Evolutionary conservation across 1,140 invertebrate species (phyloP).

Genomic region (Calosoma granatense): DNA sequence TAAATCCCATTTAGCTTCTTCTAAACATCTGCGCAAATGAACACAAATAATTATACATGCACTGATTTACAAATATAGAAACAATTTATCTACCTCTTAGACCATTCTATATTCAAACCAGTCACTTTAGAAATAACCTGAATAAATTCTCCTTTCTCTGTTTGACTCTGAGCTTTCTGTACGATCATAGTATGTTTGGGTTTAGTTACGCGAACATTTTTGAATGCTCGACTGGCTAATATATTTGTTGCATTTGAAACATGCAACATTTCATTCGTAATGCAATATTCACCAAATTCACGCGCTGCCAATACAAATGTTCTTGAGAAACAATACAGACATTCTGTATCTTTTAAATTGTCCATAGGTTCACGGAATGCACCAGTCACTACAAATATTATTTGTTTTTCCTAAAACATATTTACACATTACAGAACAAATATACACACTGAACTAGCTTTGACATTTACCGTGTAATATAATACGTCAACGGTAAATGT

Average conservation of each 20-base stretch:
- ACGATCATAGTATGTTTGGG: conserved; percentile 1
- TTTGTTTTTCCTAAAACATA: conserved; percentile 46
- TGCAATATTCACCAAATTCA: conserved; percentile 53
- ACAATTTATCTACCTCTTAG: conserved; percentile 49
- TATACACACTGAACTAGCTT: background rate
- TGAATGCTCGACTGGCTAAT: conserved; percentile 40
- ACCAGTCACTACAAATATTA: conserved; percentile 62
- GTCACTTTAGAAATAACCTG: conserved; percentile 57
- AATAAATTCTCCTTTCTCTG: conserved; percentile 43
- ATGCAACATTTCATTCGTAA: conserved; percentile 74
- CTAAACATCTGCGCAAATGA: conserved; percentile 80
- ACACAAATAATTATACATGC: conserved; percentile 26
- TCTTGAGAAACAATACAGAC: conserved; percentile 49
- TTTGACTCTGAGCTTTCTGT: conserved; percentile 16
- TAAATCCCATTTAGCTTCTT: conserved; percentile 77
- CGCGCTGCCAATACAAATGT: conserved; percentile 68
- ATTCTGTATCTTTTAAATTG: conserved; percentile 22
- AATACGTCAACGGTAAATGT: conserved; percentile 74
- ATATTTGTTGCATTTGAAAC: conserved; percentile 58
- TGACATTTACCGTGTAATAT: conserved; percentile 51
- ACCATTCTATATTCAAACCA: conserved; percentile 74
- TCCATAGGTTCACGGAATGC: conserved; percentile 54
- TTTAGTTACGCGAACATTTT: conserved; percentile 14
- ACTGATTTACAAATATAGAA: conserved; percentile 5
- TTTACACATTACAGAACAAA: conserved; percentile 10